Evolutionary conservation across 2,113 vertebrate species (phyloP).

Genomic region (Monarcha castaneiventris): DNA sequence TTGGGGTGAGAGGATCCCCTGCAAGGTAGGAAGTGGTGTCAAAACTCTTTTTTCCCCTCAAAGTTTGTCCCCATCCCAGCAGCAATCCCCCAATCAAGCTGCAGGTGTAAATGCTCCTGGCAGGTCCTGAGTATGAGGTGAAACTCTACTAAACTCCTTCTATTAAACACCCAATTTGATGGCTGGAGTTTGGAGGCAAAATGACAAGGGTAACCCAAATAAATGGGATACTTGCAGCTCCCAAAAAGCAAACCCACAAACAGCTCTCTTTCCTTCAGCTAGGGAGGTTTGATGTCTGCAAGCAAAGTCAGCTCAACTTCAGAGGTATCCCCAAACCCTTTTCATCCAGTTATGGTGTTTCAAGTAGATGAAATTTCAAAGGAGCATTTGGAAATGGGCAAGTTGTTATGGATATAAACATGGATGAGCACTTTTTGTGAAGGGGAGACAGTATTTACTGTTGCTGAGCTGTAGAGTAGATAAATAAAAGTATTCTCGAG

Average conservation of each 20-base stretch:
- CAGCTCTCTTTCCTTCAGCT: not conserved
- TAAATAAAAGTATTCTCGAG: not conserved
- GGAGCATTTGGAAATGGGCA: not conserved
- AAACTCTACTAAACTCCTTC: not conserved
- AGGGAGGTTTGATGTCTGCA: not conserved
- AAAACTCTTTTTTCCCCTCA: not conserved
- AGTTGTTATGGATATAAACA: not conserved
- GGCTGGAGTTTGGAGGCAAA: not conserved
- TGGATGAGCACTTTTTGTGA: not conserved
- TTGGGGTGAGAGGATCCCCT: fast-evolving
- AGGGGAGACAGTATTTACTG: not conserved
- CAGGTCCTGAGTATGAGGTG: not conserved
- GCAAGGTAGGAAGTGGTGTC: not conserved
- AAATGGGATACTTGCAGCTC: not conserved
- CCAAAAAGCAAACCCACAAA: not conserved
- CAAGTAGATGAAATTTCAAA: not conserved
- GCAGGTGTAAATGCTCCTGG: not conserved
- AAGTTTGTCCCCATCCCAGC: not conserved
- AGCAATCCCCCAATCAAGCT: not conserved
- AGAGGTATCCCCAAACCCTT: not conserved
- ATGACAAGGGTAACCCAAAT: not conserved
- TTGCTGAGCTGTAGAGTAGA: not conserved
- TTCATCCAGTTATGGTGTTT: not conserved
- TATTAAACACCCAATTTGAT: not conserved
- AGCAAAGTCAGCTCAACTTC: not conserved